Conservation (phyloP, 2,888 invertebrate species). For the Lasiommata megera region DNA sequence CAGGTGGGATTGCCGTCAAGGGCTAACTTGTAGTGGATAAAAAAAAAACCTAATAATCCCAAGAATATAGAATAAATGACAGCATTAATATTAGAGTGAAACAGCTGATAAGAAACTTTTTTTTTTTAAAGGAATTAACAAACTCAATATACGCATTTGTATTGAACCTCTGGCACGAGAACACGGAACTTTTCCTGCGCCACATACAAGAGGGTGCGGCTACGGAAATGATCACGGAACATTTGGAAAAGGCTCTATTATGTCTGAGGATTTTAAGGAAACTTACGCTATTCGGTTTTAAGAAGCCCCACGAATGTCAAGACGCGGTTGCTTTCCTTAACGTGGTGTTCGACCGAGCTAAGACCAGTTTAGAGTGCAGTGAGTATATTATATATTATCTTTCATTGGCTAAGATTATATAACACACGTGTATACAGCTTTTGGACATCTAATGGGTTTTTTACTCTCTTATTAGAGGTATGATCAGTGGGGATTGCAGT, state of each 20-base stretch:
- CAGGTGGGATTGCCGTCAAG: too few species aligned
- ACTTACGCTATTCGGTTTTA: slow-evolving; percentile 90
- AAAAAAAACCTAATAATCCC: too few species aligned
- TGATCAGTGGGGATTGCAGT: too few species aligned
- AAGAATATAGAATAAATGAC: too few species aligned
- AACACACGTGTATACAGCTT: too few species aligned
- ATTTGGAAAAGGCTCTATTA: slow-evolving; percentile 90
- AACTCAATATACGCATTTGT: slow-evolving; percentile 87
- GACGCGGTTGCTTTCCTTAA: slow-evolving; percentile 90
- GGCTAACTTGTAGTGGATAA: too few species aligned
- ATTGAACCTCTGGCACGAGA: slow-evolving; percentile 89
- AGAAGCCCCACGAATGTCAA: slow-evolving; percentile 87
- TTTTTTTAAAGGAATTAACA: slow-evolving; percentile 85
- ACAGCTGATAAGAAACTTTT: not conserved
- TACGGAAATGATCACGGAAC: slow-evolving; percentile 82
- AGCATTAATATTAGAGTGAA: too few species aligned
- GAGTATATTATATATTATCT: slow-evolving; percentile 67
- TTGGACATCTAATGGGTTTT: too few species aligned
- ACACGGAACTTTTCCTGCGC: slow-evolving; percentile 85
- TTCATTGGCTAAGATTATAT: too few species aligned
- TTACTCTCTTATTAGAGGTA: too few species aligned
- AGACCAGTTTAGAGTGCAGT: slow-evolving; percentile 90
- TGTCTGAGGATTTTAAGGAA: slow-evolving; percentile 92
- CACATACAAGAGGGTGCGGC: slow-evolving; percentile 83
- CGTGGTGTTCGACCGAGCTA: slow-evolving; percentile 88